Percentiles rank a stretch among this genome's conserved stretches.
These are phyloP conservation scores for Drosophila macrospina DNA, from an alignment of 2,888 invertebrate species.

Conservation along the genomic window DNA sequence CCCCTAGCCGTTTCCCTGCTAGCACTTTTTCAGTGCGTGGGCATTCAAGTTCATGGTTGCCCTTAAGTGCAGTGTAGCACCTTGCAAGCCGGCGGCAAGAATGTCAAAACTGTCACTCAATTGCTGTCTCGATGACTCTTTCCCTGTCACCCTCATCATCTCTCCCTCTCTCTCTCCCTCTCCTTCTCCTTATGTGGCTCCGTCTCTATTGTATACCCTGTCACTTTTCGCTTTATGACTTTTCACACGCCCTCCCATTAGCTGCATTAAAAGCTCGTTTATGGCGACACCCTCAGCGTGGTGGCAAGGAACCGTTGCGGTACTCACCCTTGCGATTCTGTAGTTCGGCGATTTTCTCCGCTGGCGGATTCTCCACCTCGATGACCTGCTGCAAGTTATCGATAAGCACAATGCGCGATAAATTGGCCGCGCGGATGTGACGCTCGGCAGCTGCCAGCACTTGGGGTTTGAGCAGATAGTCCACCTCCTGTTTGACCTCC, in stretches of 20 bases:
- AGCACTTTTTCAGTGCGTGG: constrained; percentile 34
- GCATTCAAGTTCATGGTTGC: constrained; percentile 16
- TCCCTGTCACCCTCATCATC: constrained; percentile 9
- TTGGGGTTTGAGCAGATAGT: constrained; percentile 90
- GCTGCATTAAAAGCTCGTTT: constrained; percentile 74
- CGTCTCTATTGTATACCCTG: constrained; percentile 23
- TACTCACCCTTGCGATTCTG: constrained; percentile 89
- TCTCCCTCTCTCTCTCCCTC: neutral
- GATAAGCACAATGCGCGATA: constrained; percentile 90
- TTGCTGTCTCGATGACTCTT: constrained; percentile 40
- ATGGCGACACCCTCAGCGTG: constrained; percentile 61
- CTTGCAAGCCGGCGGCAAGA: constrained; percentile 37
- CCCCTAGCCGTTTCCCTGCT: neutral
- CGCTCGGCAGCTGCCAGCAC: constrained; percentile 88
- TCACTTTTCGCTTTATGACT: constrained; percentile 72
- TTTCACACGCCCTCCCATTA: constrained; percentile 70
- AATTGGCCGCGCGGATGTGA: constrained; percentile 88
- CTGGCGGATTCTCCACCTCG: constrained; percentile 91
- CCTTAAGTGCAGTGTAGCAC: constrained; percentile 18
- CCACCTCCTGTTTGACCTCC: constrained; percentile 86
- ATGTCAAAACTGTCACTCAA: constrained; percentile 56
- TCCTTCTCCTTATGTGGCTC: neutral
- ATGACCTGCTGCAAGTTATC: constrained; percentile 92
- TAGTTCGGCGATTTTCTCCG: constrained; percentile 89
- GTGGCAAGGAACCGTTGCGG: constrained; percentile 1